These are phyloP conservation scores for Pollenia griseotomentosa DNA, from an alignment of 2,888 invertebrate species.

Conservation along the genomic window DNA sequence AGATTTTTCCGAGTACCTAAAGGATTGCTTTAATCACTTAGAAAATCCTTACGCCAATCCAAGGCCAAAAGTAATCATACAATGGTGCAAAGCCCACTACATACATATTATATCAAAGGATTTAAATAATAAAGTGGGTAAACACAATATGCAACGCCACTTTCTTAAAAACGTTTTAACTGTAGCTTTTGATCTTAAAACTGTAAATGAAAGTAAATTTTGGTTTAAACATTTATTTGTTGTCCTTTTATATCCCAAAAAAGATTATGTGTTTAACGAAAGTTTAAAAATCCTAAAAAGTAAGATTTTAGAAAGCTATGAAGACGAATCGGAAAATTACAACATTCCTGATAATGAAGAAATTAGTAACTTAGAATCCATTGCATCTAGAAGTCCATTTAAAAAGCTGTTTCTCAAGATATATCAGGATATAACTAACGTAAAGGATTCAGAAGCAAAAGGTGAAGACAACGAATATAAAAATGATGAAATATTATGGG, in stretches of 20 bases:
- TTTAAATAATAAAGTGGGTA: conserved; percentile 8
- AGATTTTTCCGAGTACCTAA: no score
- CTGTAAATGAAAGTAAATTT: no score
- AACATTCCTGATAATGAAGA: neutral
- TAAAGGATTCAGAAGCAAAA: no score
- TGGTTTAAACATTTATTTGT: conserved; percentile 22
- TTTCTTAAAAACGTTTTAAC: neutral
- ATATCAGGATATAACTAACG: no score
- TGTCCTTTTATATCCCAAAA: neutral
- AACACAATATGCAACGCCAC: neutral
- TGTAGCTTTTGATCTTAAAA: no score
- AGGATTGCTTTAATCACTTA: no score
- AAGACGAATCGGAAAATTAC: neutral
- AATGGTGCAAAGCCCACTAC: conserved; percentile 19
- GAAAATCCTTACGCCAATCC: no score
- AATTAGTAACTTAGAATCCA: neutral
- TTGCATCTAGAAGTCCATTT: no score
- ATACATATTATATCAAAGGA: conserved; percentile 19
- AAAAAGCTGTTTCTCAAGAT: no score
- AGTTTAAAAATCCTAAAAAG: neutral
- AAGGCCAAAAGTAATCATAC: no score
- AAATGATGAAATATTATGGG: no score
- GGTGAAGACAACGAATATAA: no score
- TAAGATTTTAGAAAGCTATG: neutral
- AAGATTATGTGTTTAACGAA: neutral